Conservation (phyloP, 2,888 invertebrate species). For the Callyntrura sp. region DNA sequence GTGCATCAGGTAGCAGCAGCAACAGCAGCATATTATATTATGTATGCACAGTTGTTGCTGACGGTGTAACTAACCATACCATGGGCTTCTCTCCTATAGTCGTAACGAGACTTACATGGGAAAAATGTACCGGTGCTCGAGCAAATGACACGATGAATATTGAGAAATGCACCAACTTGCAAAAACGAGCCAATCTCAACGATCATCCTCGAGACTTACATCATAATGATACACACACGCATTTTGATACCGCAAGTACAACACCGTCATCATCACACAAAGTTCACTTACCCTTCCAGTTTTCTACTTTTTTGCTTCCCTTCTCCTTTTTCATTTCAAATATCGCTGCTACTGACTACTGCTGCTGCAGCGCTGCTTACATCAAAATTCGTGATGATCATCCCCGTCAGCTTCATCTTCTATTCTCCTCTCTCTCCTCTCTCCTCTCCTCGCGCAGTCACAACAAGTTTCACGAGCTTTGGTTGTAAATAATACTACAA, state of each 20-base stretch:
- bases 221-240: not conserved
- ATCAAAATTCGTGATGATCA: slow-evolving; percentile 19
- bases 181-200: slow-evolving; percentile 3
- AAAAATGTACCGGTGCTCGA: slow-evolving; percentile 66
- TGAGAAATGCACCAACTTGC: slow-evolving; percentile 45
- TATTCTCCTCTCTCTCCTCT: not conserved
- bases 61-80: slow-evolving; percentile 3
- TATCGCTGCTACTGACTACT: slow-evolving; percentile 7
- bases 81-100: not conserved
- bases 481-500: slow-evolving; percentile 27
- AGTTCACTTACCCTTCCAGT: slow-evolving; percentile 80
- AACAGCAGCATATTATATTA: not conserved
- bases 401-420: slow-evolving; percentile 27
- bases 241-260: slow-evolving; percentile 49
- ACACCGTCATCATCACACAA: slow-evolving; percentile 45
- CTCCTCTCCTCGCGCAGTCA: not conserved
- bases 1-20: slow-evolving; percentile 12
- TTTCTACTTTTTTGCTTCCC: slow-evolving; percentile 53
- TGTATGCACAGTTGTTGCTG: not conserved
- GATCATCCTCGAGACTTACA: not conserved
- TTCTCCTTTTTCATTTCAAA: slow-evolving; percentile 5
- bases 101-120: slow-evolving; percentile 43
- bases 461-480: slow-evolving; percentile 47
- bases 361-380: no score
- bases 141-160: slow-evolving; percentile 60